These are phyloP conservation scores for Nebria brevicollis DNA, from an alignment of 2,888 invertebrate species.

Conservation along the genomic window DNA sequence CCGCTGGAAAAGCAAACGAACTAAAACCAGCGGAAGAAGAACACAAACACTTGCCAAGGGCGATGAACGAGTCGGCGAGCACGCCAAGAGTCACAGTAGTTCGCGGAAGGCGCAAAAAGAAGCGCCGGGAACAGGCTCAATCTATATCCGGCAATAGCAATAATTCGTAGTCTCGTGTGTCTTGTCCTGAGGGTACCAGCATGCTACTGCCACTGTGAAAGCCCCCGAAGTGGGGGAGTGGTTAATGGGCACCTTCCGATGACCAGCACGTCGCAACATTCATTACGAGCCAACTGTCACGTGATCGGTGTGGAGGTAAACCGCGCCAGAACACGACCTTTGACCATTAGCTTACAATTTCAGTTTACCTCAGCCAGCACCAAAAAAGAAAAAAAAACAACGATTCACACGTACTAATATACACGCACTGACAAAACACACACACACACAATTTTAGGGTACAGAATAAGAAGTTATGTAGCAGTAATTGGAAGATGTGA, in stretches of 20 bases:
- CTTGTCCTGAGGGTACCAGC: slow-evolving; percentile 52
- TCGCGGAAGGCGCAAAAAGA: slow-evolving; percentile 51
- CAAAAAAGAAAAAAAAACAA: neutral
- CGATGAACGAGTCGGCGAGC: slow-evolving; percentile 48
- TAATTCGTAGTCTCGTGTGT: slow-evolving; percentile 52
- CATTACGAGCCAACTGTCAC: slow-evolving; percentile 53
- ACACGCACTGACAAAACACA: neutral
- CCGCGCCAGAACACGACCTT: neutral
- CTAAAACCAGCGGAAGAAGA: neutral
- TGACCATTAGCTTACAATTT: neutral
- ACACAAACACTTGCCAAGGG: slow-evolving; percentile 45
- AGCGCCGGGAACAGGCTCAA: slow-evolving; percentile 51
- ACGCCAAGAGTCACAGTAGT: slow-evolving; percentile 43
- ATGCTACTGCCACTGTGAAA: slow-evolving; percentile 11
- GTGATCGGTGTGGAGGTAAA: slow-evolving; percentile 44
- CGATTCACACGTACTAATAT: neutral
- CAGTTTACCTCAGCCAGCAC: neutral
- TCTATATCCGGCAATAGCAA: slow-evolving; percentile 57
- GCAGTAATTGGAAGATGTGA: no score
- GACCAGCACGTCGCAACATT: slow-evolving; percentile 55
- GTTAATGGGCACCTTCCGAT: slow-evolving; percentile 55
- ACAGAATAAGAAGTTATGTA: no score
- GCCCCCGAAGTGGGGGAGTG: slow-evolving; percentile 47
- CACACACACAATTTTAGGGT: no score
- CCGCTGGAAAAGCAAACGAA: slow-evolving; percentile 49